These are phyloP conservation scores for Malacoctenus gilli DNA, from an alignment of 2,797 vertebrate species.

Conservation along the genomic window DNA sequence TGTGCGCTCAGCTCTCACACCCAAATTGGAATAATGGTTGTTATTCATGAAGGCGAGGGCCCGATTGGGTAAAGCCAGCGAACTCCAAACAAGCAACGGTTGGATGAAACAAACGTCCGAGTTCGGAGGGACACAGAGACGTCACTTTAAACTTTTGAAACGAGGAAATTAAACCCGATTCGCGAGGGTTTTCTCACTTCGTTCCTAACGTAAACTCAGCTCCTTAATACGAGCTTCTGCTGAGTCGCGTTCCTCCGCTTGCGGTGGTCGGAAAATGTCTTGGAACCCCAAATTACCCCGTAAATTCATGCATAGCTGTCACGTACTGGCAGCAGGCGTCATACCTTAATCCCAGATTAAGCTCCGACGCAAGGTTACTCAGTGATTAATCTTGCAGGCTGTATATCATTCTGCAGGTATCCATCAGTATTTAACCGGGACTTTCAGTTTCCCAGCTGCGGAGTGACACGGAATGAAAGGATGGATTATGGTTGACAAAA, in stretches of 20 bases:
- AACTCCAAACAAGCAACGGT: no score
- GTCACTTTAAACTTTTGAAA: not conserved
- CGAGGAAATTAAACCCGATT: not conserved
- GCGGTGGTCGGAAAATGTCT: slow-evolving; percentile 21
- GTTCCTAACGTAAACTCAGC: slow-evolving; percentile 3
- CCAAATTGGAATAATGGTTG: not conserved
- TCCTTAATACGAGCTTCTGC: not conserved
- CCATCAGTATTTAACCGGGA: slow-evolving; percentile 41
- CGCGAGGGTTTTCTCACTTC: not conserved
- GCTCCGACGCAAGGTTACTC: slow-evolving; percentile 52
- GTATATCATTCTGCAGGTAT: slow-evolving; percentile 45
- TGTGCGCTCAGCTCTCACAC: not conserved
- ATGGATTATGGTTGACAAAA: slow-evolving; percentile 9
- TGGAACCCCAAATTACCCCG: slow-evolving; percentile 27
- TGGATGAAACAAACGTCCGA: no score
- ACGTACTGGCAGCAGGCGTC: slow-evolving; percentile 35
- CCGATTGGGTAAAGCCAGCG: no score
- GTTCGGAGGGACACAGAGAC: no score
- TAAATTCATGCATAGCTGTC: slow-evolving; percentile 40
- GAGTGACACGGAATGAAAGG: slow-evolving; percentile 13
- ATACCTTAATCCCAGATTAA: slow-evolving; percentile 63
- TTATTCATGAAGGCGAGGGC: not conserved
- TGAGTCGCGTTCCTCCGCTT: slow-evolving; percentile 4
- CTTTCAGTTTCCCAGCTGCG: slow-evolving; percentile 24
- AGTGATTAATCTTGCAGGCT: slow-evolving; percentile 49